Percentiles rank a stretch among this genome's conserved stretches.
Evolutionary conservation across 2,797 vertebrate genomes (phyloP).

Genomic region (Schizothorax lantsangensis): DNA sequence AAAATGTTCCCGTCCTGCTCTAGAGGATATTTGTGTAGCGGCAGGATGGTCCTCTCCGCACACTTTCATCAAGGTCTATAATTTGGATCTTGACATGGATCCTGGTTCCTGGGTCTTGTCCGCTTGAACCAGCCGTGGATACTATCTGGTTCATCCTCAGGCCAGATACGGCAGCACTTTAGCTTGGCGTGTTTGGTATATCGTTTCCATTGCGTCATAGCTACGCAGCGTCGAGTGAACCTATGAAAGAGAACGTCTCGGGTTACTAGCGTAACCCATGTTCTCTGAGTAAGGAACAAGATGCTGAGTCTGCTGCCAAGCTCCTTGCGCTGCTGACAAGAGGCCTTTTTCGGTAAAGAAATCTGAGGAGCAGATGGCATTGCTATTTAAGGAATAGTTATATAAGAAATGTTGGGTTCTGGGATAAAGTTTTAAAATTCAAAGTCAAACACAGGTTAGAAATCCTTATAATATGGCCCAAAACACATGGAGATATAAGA

Average conservation of each 20-base stretch:
- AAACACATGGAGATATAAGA: constrained; percentile 5
- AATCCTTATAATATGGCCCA: background rate
- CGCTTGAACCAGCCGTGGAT: background rate
- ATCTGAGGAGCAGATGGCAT: too few species aligned
- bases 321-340: background rate
- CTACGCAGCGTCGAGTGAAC: background rate
- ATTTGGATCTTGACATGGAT: background rate
- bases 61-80: background rate
- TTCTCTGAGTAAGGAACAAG: background rate
- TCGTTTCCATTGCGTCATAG: background rate
- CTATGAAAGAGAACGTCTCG: background rate
- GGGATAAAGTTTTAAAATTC: background rate
- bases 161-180: background rate
- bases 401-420: background rate
- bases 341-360: too few species aligned
- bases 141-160: background rate
- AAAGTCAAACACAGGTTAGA: constrained; percentile 7
- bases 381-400: constrained; percentile 22
- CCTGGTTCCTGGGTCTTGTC: background rate
- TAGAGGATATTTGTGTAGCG: background rate
- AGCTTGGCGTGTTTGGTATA: background rate
- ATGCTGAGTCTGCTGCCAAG: background rate
- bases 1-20: background rate
- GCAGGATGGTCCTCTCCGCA: background rate
- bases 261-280: background rate